These are phyloP conservation scores for Dryocosmus kuriphilus DNA, from an alignment of 2,888 invertebrate genomes.

Conservation along the genomic window DNA sequence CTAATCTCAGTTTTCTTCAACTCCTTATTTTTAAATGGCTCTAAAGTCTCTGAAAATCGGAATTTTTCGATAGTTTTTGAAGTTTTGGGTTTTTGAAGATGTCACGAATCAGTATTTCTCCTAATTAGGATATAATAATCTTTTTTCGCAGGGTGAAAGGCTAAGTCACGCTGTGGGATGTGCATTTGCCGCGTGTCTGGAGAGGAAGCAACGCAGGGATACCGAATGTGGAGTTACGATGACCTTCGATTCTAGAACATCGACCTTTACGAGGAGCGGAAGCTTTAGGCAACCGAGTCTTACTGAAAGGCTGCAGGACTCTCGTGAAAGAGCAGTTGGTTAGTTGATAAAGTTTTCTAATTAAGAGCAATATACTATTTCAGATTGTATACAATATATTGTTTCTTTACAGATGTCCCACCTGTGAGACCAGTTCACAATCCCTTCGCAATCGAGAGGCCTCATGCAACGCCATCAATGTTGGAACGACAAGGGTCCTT, in stretches of 20 bases:
- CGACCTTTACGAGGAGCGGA: slow-evolving; percentile 95
- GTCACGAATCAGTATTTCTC: too few species aligned
- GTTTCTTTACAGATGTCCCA: slow-evolving; percentile 74
- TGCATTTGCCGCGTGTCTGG: slow-evolving; percentile 98
- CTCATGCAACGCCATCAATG: slow-evolving; percentile 96
- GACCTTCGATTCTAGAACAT: slow-evolving; percentile 93
- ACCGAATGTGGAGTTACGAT: slow-evolving; percentile 97
- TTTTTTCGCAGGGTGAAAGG: slow-evolving; percentile 88
- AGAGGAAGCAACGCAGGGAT: slow-evolving; percentile 97
- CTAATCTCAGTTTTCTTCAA: not conserved
- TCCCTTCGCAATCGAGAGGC: slow-evolving; percentile 96
- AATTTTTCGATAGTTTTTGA: not conserved
- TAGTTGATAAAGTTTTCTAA: slow-evolving; percentile 59
- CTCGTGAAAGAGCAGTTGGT: slow-evolving; percentile 82
- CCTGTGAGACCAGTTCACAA: slow-evolving; percentile 85
- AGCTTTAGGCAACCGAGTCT: slow-evolving; percentile 93
- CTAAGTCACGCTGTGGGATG: slow-evolving; percentile 99
- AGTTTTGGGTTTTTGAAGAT: not conserved
- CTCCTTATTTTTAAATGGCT: too few species aligned
- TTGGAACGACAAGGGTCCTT: slow-evolving; percentile 97
- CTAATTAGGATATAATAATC: not conserved
- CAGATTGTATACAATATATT: not conserved
- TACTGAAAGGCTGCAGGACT: slow-evolving; percentile 84
- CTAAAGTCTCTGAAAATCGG: not conserved
- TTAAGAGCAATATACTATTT: not conserved